Conservation (phyloP, 1,140 invertebrate species). For the Cydia pomonella region DNA sequence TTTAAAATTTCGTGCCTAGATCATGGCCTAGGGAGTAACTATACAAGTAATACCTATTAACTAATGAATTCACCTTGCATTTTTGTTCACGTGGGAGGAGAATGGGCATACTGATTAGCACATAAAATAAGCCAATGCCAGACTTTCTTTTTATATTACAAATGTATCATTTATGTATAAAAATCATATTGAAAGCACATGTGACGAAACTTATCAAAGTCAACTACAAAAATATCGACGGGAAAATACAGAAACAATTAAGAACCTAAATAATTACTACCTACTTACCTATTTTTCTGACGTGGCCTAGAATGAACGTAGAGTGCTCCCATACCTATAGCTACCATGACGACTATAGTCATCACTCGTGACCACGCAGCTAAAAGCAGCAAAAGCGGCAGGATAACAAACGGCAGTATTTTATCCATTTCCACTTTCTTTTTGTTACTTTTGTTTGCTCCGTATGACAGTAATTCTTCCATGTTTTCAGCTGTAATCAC, state of each 20-base stretch:
- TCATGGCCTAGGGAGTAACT: no score
- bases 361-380: slow-evolving; percentile 82
- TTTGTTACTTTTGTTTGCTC: slow-evolving; percentile 50
- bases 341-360: slow-evolving; percentile 82
- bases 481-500: slow-evolving; percentile 49
- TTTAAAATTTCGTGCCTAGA: no score
- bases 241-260: not conserved
- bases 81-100: not conserved
- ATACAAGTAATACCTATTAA: no score
- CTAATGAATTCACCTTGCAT: slow-evolving; percentile 5
- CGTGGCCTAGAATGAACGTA: slow-evolving; percentile 83
- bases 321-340: slow-evolving; percentile 83
- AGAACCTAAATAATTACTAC: slow-evolving; percentile 31
- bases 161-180: not conserved
- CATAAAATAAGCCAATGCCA: not conserved
- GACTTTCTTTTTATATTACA: not conserved
- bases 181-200: no score
- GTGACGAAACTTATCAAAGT: no score
- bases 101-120: not conserved
- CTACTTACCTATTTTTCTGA: slow-evolving; percentile 78
- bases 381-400: slow-evolving; percentile 82
- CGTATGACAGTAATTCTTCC: slow-evolving; percentile 60
- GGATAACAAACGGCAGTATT: slow-evolving; percentile 83
- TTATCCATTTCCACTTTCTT: slow-evolving; percentile 78
- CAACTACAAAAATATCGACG: no score